A percentile compares a stretch with the other conserved stretches of the same genome.
Conservation (phyloP, 1,140 invertebrate species). For the Aplysia californica region DNA sequence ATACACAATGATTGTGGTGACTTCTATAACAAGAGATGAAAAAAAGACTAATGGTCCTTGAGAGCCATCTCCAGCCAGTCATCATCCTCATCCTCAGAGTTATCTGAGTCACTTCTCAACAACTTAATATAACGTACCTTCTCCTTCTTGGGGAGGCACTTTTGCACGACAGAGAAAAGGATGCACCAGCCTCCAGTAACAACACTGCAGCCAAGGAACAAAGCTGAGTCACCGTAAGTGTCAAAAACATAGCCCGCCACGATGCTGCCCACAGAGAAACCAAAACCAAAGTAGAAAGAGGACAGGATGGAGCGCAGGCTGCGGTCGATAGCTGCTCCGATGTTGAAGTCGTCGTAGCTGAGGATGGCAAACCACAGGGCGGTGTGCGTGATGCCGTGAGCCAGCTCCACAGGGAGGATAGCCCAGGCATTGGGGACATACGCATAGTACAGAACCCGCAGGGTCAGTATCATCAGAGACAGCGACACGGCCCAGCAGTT, state of each 20-base stretch:
- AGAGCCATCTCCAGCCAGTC: slow-evolving; percentile 64
- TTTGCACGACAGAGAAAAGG: slow-evolving; percentile 47
- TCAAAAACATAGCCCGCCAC: slow-evolving; percentile 55
- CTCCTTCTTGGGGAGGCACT: slow-evolving; percentile 49
- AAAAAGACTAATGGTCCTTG: slow-evolving; percentile 40
- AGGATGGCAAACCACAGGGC: slow-evolving; percentile 61
- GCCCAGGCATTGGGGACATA: slow-evolving; percentile 57
- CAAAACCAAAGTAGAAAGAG: slow-evolving; percentile 60
- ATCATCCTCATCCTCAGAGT: slow-evolving; percentile 49
- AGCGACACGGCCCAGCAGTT: slow-evolving; percentile 47
- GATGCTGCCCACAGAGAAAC: slow-evolving; percentile 54
- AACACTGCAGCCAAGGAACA: slow-evolving; percentile 50
- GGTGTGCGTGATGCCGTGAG: slow-evolving; percentile 60
- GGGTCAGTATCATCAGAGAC: slow-evolving; percentile 44
- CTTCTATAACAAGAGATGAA: neutral
- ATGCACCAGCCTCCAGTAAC: slow-evolving; percentile 49
- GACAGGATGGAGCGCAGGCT: slow-evolving; percentile 57
- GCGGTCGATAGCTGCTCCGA: slow-evolving; percentile 54
- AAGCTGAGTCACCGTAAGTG: slow-evolving; percentile 43
- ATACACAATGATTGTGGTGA: too few species aligned
- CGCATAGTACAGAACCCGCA: slow-evolving; percentile 54
- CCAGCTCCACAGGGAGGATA: slow-evolving; percentile 53
- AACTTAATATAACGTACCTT: slow-evolving; percentile 55
- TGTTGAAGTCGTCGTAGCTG: slow-evolving; percentile 56
- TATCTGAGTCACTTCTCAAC: slow-evolving; percentile 49